Evolutionary conservation across 1,140 invertebrate genomes (phyloP), one percentile per base, ranked within the genome.

Genomic region (Leptinotarsa undecemlineata): DNA sequence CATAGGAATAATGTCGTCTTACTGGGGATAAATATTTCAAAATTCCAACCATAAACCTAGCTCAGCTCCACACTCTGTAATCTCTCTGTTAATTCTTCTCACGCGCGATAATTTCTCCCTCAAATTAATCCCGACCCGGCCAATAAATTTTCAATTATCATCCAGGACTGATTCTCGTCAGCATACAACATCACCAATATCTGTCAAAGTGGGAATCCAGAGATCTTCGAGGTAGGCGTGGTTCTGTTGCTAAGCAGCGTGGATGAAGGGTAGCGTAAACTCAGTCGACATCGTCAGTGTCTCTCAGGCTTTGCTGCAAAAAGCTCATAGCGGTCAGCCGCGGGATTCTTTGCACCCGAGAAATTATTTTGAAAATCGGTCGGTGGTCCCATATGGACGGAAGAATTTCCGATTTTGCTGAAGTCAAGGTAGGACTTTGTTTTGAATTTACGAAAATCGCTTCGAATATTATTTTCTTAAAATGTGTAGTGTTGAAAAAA

Each of bases 181-280:
- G 33, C 66, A 68, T 68, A 47, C 42, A 47, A 68, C 66, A 42
- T 68, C 66, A 68, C 23, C 66, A 68, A 68, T 68, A 68, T 64
- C 71, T 72, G 69, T 71, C 69, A 71, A 71, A 71, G 69, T 57
- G 23, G 48, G 48, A 69, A 68, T 69, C 64, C 72, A 68, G 72
- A 74, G 70, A 75, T 77, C 68, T 77, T 73, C 64, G 23, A 21
- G 42, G 77, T 78, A 70, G 77, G 77, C 77, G 77, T 75, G 77
- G 77, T 78, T 71, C 71, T 76, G 77, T 78, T 78, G 77, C 77
- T 76, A 75, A 76, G 77, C 77, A 76, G 68, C 77, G 71, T 68
- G 74, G 68, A 67, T 78, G 77, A 78, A 74, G 77, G 77, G 74
- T 72, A 78, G 68, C 48, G 62, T 78, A 76, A 76, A 76, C 69